Evolutionary conservation across 2,888 invertebrate species (phyloP).

Genomic region (Morpho helenor): DNA sequence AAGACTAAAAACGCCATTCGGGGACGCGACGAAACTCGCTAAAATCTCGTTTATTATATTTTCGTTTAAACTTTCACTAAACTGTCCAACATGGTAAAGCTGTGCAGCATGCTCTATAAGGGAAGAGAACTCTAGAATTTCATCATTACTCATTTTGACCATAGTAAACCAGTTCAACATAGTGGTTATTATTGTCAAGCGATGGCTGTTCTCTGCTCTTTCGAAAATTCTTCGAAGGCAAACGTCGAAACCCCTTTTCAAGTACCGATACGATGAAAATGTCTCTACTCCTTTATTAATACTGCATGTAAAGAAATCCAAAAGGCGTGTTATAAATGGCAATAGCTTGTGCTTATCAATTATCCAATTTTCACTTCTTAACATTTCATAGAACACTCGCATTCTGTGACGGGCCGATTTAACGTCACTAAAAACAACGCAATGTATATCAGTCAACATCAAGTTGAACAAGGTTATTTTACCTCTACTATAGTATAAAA

Average conservation of each 20-base stretch:
- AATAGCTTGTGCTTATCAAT: slow-evolving; percentile 55
- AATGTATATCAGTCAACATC: slow-evolving; percentile 54
- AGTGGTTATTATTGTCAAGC: slow-evolving; percentile 65
- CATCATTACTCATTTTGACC: slow-evolving; percentile 54
- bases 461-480: slow-evolving; percentile 46
- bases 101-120: slow-evolving; percentile 74
- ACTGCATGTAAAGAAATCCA: slow-evolving; percentile 68
- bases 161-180: slow-evolving; percentile 75
- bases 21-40: slow-evolving; percentile 62
- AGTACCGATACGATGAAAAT: slow-evolving; percentile 40
- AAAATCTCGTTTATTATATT: slow-evolving; percentile 70
- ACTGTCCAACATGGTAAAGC: slow-evolving; percentile 56
- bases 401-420: slow-evolving; percentile 62
- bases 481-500: slow-evolving; percentile 46
- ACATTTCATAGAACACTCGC: slow-evolving; percentile 68
- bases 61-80: slow-evolving; percentile 61
- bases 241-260: slow-evolving; percentile 75
- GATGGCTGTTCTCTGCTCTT: slow-evolving; percentile 62
- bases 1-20: slow-evolving; percentile 64
- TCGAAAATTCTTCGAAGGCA: slow-evolving; percentile 74
- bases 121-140: slow-evolving; percentile 72
- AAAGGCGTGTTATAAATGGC: slow-evolving; percentile 58
- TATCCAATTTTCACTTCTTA: slow-evolving; percentile 67
- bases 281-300: slow-evolving; percentile 30
- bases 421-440: slow-evolving; percentile 42